Base-by-base conservation (phyloP, 30 jellyfish, hydroid and myxozoan genomes). In the Chironex yamaguchii region DNA sequence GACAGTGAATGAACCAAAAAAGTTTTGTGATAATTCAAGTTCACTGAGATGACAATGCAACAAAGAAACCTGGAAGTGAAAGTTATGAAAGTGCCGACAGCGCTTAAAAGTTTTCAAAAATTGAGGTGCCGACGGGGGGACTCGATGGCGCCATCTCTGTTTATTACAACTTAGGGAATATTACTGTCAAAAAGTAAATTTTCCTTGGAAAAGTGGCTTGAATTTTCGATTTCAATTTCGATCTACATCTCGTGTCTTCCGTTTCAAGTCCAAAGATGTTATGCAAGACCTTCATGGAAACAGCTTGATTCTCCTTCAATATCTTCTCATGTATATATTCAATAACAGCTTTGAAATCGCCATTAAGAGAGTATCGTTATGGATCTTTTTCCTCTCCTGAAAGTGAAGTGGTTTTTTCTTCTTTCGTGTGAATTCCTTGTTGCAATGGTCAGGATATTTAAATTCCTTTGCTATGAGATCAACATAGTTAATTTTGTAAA, bases 381-480 rank as follows among this genome's bases (percentile, higher is more conserved):
- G 9, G 13, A 42, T 42, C 58, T 17, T 42, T 42, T 42, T 42
- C 58, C 58, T 42, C 17, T 42, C 17, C 58, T 42, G 58, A 9
- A 42, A 42, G 58, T 6, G 58, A 42, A 17, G 89, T 21, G 58
- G 13, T 42, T 42, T 42, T 17, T 42, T 42, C 17, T 42, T 42
- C 58, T 9, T 42, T 42, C 17, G 58, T 17, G 58, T 42, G 52
- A 76, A 76, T 52, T 76, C 87, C 36, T 76, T 76, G 50, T 76
- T 49, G 30, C 89, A 76, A 51, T 12, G 30, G 25, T n/a, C 86
- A 35, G 50, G 89, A 29, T 76, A 54, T 76, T 76, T 76, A 22
- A 76, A 48, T 76, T 76, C 89, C 27, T 76, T 76, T 22, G 89
- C 85, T 23, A 71, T 71, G 33, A 71, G 32, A 36, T 1, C 85